Evolutionary conservation across 1,140 invertebrate species (phyloP).

Genomic region (Saccostrea glomerata): DNA sequence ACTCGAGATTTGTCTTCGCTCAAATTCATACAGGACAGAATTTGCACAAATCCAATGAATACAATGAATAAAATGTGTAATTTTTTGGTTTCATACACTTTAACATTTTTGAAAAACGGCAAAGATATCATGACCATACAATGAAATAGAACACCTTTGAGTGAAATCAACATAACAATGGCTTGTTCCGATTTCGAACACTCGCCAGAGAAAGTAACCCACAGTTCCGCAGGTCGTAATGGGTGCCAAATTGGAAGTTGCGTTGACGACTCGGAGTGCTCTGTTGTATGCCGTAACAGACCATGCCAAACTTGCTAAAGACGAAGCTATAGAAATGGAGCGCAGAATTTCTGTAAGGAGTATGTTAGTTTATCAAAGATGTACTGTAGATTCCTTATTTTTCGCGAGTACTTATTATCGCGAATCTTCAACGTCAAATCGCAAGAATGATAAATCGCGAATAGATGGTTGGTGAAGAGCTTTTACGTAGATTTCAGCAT

Average conservation of each 20-base stretch:
- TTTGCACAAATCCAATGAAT: not conserved
- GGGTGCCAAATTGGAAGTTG: not conserved
- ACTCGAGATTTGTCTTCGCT: not conserved
- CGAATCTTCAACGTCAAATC: no score
- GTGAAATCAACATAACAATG: slow-evolving; percentile 39
- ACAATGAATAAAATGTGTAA: slow-evolving; percentile 68
- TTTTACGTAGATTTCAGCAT: no score
- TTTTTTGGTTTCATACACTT: slow-evolving; percentile 64
- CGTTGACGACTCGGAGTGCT: not conserved
- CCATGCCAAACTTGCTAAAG: not conserved
- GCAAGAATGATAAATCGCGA: no score
- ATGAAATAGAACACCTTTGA: slow-evolving; percentile 35
- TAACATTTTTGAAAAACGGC: slow-evolving; percentile 83
- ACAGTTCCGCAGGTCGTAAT: not conserved
- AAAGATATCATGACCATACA: slow-evolving; percentile 2
- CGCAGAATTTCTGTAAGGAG: not conserved
- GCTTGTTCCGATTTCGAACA: slow-evolving; percentile 32
- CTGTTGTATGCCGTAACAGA: slow-evolving; percentile 20
- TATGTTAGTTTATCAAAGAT: no score
- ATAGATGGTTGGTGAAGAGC: no score
- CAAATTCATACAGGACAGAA: slow-evolving; percentile 16
- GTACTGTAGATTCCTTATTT: no score
- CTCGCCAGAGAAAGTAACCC: slow-evolving; percentile 1
- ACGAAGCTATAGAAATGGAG: not conserved
- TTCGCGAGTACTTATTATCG: no score